Conservation (phyloP, 2,888 invertebrate genomes). For the Mechanitis messenoides region DNA sequence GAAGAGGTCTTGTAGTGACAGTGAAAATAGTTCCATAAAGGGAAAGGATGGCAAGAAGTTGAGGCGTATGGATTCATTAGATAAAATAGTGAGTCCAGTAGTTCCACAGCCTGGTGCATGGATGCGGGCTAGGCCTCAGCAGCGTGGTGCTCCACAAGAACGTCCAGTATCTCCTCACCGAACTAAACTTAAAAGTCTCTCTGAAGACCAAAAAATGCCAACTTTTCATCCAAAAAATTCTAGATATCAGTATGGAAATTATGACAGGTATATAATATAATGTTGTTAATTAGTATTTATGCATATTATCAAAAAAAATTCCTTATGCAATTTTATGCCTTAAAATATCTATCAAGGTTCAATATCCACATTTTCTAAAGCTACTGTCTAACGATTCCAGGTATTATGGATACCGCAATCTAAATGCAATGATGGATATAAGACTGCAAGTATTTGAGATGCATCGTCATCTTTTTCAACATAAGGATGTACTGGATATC, state of each 20-base stretch:
- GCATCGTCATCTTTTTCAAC: slow-evolving; percentile 88
- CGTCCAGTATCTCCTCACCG: slow-evolving; percentile 70
- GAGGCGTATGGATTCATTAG: slow-evolving; percentile 84
- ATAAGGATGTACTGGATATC: slow-evolving; percentile 95
- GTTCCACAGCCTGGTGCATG: slow-evolving; percentile 92
- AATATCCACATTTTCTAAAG: background rate
- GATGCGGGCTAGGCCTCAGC: slow-evolving; percentile 77
- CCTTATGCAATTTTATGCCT: background rate
- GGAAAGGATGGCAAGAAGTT: slow-evolving; percentile 74
- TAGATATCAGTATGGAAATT: slow-evolving; percentile 96
- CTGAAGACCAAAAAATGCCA: slow-evolving; percentile 72
- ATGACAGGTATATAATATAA: slow-evolving; percentile 80
- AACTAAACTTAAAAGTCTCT: slow-evolving; percentile 48
- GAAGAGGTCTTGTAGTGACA: slow-evolving; percentile 75
- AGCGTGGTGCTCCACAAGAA: slow-evolving; percentile 56
- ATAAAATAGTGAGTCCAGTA: slow-evolving; percentile 94
- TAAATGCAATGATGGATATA: slow-evolving; percentile 87
- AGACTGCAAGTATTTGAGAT: slow-evolving; percentile 88
- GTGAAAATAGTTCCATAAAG: slow-evolving; percentile 74
- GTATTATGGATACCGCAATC: slow-evolving; percentile 96
- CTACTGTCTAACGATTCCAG: slow-evolving; percentile 54
- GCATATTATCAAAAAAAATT: background rate
- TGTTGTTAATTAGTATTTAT: background rate
- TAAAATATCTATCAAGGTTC: slow-evolving; percentile 1
- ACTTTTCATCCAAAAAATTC: slow-evolving; percentile 85